A percentile compares a stretch with the other conserved stretches of the same genome.
Evolutionary conservation across 2,888 invertebrate genomes (phyloP).

Genomic region (Lucinisca nassula): DNA sequence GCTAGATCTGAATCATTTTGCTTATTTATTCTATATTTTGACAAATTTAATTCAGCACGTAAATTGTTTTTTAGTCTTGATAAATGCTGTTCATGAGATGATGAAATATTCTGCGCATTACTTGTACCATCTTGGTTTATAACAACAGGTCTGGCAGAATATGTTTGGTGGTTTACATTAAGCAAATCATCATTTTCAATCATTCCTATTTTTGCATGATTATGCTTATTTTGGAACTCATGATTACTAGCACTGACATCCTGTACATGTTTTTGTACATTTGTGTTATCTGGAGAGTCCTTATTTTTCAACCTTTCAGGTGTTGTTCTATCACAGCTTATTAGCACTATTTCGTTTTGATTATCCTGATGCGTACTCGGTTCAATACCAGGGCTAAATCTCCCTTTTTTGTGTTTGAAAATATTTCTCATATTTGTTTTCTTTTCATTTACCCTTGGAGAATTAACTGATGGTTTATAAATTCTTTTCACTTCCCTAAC

Average conservation of each 20-base stretch:
- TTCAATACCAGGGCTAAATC: constrained; percentile 55
- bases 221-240: neutral
- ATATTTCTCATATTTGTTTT: constrained; percentile 66
- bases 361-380: neutral
- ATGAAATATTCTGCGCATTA: neutral
- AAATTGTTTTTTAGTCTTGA: constrained; percentile 54
- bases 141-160: constrained; percentile 41
- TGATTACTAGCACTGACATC: too few relatives aligned
- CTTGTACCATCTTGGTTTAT: neutral
- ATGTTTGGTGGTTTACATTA: constrained; percentile 2
- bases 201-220: neutral
- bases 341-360: neutral
- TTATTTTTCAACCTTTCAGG: neutral
- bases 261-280: too few relatives aligned
- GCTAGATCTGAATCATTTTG: neutral
- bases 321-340: neutral
- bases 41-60: constrained; percentile 42
- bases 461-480: constrained; percentile 55
- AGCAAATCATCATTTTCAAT: neutral
- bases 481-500: constrained; percentile 28
- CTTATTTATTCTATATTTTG: constrained; percentile 49
- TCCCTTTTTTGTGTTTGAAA: constrained; percentile 71
- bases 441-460: constrained; percentile 65
- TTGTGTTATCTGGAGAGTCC: neutral
- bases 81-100: neutral